Conservation (phyloP, 2,113 vertebrate species). For the Ceyx cyanopectus region DNA sequence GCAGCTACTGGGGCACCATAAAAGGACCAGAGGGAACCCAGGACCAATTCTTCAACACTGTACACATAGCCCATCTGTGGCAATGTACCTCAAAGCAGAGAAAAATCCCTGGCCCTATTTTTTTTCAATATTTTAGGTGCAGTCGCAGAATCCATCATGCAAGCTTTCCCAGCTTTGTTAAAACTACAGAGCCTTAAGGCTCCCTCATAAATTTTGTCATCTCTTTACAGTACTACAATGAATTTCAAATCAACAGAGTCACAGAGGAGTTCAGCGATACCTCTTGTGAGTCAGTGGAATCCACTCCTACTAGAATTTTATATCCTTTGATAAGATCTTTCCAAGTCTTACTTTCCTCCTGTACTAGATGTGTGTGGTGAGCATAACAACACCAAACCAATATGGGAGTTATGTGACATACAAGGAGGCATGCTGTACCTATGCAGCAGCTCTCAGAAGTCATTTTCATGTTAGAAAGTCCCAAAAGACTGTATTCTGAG, state of each 20-base stretch:
- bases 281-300: neutral
- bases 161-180: neutral
- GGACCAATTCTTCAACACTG: neutral
- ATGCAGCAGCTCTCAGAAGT: neutral
- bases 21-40: neutral
- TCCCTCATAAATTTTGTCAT: neutral
- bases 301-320: neutral
- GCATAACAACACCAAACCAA: neutral
- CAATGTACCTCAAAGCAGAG: neutral
- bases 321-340: neutral
- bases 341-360: neutral
- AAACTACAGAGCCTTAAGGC: neutral
- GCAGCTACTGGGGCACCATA: neutral
- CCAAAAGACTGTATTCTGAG: neutral
- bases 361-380: neutral
- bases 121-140: neutral
- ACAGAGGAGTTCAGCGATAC: neutral
- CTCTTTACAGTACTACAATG: neutral
- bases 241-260: neutral
- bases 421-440: neutral
- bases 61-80: neutral
- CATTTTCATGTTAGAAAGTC: neutral
- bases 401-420: neutral
- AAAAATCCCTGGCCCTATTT: neutral
- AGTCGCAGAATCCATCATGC: neutral